Base-by-base conservation (phyloP, 2,113 vertebrate species). In the Epinephelus fuscoguttatus region DNA sequence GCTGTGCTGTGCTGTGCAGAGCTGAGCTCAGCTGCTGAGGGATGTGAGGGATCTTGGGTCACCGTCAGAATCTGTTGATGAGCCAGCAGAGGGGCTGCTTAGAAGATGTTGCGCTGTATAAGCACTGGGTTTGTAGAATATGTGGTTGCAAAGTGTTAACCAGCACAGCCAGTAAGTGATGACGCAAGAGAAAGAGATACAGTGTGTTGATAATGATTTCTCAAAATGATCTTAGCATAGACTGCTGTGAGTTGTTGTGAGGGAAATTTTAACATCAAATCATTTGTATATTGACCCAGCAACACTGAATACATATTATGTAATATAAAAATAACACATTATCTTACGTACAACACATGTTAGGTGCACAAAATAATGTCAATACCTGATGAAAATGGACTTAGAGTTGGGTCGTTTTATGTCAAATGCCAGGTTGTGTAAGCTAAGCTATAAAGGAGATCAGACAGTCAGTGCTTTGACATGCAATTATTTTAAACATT, bases 11-110 rank as follows among this genome's bases (percentile, higher is more conserved):
- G 27, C 66, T 70, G 75, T 61, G 60, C 84, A 70, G 70, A 78
- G 90, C 86, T 90, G 86, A 92, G 80, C 80, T 93, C 84, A 91
- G 90, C 88, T 91, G 90, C 84, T 87, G 78, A 86, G 80, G 70
- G 84, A 91, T 59, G 80, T 61, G 70, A 84, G 61, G 56, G 85
- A 87, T 85, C 70, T 73, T 25, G 72, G 70, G 60, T 74, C 68
- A 55, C 49, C 76, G 87, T 15, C 75, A 86, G 73, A 84, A 87
- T 72, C 76, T 49, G 82, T 59, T 86, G 89, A 91, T 91, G 87
- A 91, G 89, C 55, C 89, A 89, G 89, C 90, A 81, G 68, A 77
- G 62, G 9, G 33, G 40, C 57, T 62, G 74, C 23, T 56, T 50
- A 67, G 45, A 62, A 15, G 77, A 83, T 73, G 75, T 49, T 70